Conservation (phyloP, 2,113 vertebrate genomes). For the Andinoacara biseriatus region DNA sequence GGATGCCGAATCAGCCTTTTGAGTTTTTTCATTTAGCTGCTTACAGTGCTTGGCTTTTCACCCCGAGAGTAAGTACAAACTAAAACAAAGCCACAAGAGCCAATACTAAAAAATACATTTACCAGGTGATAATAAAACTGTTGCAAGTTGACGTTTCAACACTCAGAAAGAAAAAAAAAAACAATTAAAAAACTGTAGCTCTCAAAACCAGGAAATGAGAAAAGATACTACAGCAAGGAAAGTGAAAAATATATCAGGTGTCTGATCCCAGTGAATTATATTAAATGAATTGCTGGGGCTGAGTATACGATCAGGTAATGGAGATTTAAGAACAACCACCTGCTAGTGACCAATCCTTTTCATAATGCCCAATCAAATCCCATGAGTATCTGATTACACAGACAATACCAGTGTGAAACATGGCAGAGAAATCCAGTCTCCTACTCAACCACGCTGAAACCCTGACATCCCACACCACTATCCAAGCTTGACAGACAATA, state of each 20-base stretch:
- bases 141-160: not conserved
- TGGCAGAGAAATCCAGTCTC: conserved; percentile 49
- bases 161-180: no score
- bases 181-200: not conserved
- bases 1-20: no score
- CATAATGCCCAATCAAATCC: conserved; percentile 42
- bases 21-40: not conserved
- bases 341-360: not conserved
- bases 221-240: not conserved
- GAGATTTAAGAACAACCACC: conserved; percentile 13
- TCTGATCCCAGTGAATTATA: not conserved
- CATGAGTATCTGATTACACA: conserved; percentile 54
- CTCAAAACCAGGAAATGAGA: not conserved
- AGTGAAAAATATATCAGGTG: not conserved
- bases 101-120: no score
- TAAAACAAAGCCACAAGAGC: no score
- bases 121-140: no score
- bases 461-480: conserved; percentile 65
- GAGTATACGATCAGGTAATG: conserved; percentile 7
- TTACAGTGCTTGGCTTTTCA: not conserved
- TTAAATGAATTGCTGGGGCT: not conserved
- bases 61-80: rapidly evolving
- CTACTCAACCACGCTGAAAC: conserved; percentile 48
- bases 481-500: conserved; percentile 44
- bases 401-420: conserved; percentile 59